phyloP scores from a whole-genome alignment of 92 coral and sea anemone species.

The Pocillopora grandis region DNA sequence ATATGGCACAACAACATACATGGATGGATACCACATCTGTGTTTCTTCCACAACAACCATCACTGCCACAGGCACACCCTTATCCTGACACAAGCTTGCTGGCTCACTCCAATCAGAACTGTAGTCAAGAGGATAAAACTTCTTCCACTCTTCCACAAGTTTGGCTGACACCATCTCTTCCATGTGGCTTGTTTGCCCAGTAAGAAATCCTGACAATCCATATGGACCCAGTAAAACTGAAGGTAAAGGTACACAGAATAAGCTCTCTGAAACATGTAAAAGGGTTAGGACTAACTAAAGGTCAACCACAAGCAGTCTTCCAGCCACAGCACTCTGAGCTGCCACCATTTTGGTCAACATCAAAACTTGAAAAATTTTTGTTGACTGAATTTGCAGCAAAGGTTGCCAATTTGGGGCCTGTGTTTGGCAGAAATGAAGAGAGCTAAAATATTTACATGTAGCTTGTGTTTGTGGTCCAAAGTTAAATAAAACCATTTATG shows the following conservation, averaged over 20 bases:
- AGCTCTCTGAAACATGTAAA: neutral
- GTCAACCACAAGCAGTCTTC: no score
- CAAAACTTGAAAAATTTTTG: no score
- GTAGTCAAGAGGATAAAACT: constrained; percentile 89
- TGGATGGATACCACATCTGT: constrained; percentile 91
- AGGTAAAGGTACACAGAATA: neutral
- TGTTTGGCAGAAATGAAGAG: no score
- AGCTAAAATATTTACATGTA: no score
- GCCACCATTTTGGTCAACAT: no score
- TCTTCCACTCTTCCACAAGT: constrained; percentile 87
- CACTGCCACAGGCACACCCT: constrained; percentile 80
- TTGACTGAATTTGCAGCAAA: no score
- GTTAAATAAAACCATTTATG: no score
- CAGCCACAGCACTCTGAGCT: no score
- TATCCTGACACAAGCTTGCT: constrained; percentile 54
- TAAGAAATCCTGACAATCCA: constrained; percentile 80
- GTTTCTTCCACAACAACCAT: constrained; percentile 78
- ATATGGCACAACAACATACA: constrained; percentile 72
- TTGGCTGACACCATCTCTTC: constrained; percentile 75
- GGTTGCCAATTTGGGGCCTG: no score
- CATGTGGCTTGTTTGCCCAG: constrained; percentile 85
- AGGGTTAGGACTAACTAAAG: no score
- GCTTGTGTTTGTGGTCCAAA: no score
- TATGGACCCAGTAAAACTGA: constrained; percentile 74
- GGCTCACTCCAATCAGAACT: constrained; percentile 74